These are phyloP conservation scores for Apocrypta bakeri DNA, from an alignment of 1,140 invertebrate genomes.

Conservation along the genomic window DNA sequence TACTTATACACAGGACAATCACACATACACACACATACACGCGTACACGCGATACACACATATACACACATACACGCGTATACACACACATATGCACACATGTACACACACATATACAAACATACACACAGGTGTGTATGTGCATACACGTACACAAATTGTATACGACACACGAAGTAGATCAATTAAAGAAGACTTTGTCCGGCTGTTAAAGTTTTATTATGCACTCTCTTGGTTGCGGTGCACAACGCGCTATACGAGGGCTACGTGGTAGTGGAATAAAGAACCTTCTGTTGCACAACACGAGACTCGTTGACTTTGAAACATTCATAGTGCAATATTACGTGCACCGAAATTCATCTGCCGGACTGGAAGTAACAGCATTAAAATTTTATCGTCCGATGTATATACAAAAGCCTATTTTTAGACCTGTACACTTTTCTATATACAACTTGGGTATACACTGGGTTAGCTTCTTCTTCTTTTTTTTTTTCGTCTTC, in stretches of 20 bases:
- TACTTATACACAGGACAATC: neutral
- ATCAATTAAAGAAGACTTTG: slow-evolving; percentile 48
- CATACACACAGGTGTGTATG: no score
- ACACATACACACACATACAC: no score
- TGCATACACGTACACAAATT: no score
- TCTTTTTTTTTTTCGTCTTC: no score
- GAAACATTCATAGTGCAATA: neutral
- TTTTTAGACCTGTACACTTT: neutral
- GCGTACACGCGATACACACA: no score
- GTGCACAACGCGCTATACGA: neutral
- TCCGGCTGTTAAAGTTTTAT: slow-evolving; percentile 34
- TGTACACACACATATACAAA: no score
- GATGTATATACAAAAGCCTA: neutral
- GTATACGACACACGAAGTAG: slow-evolving; percentile 20
- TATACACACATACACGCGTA: no score
- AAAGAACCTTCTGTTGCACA: slow-evolving; percentile 21
- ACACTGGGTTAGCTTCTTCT: no score
- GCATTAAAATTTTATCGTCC: neutral
- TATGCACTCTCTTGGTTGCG: no score
- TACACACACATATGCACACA: no score
- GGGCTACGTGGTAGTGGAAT: neutral
- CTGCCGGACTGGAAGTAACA: neutral
- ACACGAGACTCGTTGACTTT: slow-evolving; percentile 11
- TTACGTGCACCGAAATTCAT: neutral
- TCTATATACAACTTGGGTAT: no score